phyloP scores from a whole-genome alignment of 2,113 vertebrate genomes.

The Trinectes maculatus region DNA sequence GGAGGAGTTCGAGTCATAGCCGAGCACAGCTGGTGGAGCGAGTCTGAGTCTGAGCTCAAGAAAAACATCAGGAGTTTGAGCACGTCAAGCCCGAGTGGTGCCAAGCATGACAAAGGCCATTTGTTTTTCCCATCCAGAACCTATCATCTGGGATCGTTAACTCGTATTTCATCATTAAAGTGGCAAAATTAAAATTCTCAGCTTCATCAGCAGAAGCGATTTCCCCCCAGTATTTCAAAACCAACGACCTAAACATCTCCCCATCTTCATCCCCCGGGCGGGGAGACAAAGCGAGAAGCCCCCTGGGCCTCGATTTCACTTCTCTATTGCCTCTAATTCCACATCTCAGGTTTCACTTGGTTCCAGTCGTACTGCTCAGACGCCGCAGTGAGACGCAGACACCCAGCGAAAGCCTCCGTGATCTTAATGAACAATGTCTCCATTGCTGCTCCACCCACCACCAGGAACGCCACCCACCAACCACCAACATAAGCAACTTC shows the following conservation, averaged over 20 bases:
- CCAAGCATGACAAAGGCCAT: constrained; percentile 71
- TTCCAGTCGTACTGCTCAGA: constrained; percentile 52
- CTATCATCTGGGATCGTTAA: constrained; percentile 13
- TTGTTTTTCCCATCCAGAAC: constrained; percentile 66
- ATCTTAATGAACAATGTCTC: constrained; percentile 75
- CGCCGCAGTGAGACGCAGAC: constrained; percentile 51
- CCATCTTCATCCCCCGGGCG: constrained; percentile 5
- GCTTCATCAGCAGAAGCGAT: not conserved
- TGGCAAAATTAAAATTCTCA: constrained; percentile 4
- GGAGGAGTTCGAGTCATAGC: constrained; percentile 51
- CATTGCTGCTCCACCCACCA: constrained; percentile 52
- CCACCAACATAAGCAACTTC: constrained; percentile 67
- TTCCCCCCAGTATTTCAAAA: constrained; percentile 7
- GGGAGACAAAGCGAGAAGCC: constrained; percentile 8
- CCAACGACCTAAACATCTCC: constrained; percentile 29
- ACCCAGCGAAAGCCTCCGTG: constrained; percentile 42
- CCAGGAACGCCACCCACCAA: constrained; percentile 56
- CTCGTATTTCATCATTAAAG: constrained; percentile 10
- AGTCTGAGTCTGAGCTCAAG: constrained; percentile 49
- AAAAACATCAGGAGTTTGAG: constrained; percentile 63
- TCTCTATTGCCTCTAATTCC: constrained; percentile 39
- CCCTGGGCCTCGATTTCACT: constrained; percentile 3
- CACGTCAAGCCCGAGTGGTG: constrained; percentile 37
- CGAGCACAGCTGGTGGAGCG: constrained; percentile 66
- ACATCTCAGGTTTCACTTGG: constrained; percentile 65